Evolutionary conservation across 2,797 vertebrate genomes (phyloP).

Genomic region (Acrocephalus scirpaceus): DNA sequence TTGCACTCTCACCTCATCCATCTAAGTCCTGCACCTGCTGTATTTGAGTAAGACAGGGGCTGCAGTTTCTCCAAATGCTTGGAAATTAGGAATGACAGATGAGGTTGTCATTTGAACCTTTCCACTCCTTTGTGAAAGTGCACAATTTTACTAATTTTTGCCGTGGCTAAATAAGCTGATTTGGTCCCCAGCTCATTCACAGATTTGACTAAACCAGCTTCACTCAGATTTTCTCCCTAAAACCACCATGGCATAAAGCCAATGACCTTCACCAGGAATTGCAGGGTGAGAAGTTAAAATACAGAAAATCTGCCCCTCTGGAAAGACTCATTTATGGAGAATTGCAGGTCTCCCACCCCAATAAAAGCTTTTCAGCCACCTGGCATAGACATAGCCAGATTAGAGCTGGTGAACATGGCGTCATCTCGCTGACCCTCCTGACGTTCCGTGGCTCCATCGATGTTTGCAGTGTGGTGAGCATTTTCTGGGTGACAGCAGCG

Average conservation of each 20-base stretch:
- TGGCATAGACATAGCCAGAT: rapidly evolving
- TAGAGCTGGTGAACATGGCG: rapidly evolving
- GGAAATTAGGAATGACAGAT: not conserved
- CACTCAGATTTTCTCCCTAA: not conserved
- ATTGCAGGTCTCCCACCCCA: not conserved
- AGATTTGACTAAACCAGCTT: not conserved
- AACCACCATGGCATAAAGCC: not conserved
- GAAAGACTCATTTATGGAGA: not conserved
- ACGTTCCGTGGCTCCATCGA: rapidly evolving
- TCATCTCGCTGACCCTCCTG: not conserved
- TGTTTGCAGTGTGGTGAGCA: not conserved
- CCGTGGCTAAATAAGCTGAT: not conserved
- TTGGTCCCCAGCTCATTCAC: not conserved
- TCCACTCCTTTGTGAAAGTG: not conserved
- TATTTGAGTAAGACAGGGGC: not conserved
- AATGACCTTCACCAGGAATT: not conserved
- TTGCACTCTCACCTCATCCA: not conserved
- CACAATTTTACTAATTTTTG: not conserved
- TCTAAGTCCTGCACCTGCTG: rapidly evolving
- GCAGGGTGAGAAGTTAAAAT: not conserved
- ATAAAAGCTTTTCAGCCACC: not conserved
- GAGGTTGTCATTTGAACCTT: not conserved
- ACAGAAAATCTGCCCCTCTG: not conserved
- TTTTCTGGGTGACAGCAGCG: not conserved
- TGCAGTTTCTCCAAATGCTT: not conserved